A percentile compares a stretch with the other conserved stretches of the same genome.
Conservation (phyloP, 2,797 vertebrate genomes). For the Carapus acus region DNA sequence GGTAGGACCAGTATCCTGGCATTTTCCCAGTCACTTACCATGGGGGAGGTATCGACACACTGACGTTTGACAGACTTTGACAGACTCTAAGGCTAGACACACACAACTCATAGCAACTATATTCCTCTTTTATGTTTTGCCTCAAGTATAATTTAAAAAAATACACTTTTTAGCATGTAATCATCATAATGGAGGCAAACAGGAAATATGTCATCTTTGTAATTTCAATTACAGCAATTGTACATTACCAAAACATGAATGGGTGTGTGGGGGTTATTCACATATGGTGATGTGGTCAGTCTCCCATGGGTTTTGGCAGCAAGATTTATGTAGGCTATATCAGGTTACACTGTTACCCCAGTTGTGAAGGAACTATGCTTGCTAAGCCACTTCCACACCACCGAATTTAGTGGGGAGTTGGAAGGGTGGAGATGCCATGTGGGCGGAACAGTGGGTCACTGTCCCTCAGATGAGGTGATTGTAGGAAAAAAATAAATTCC, state of each 20-base stretch:
- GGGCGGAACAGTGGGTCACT: slow-evolving; percentile 16
- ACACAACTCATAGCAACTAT: too few relatives aligned
- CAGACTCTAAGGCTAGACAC: too few relatives aligned
- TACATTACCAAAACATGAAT: not conserved
- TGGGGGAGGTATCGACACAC: too few relatives aligned
- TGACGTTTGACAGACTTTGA: too few relatives aligned
- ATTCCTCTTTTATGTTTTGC: too few relatives aligned
- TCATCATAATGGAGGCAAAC: too few relatives aligned
- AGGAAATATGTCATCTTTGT: too few relatives aligned
- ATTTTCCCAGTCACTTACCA: too few relatives aligned
- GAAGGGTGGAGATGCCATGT: slow-evolving; percentile 16
- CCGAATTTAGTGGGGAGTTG: slow-evolving; percentile 41
- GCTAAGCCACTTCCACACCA: slow-evolving; percentile 42
- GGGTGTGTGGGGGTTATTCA: slow-evolving; percentile 1
- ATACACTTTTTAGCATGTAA: too few relatives aligned
- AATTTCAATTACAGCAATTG: too few relatives aligned
- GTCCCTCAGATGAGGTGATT: slow-evolving; percentile 14
- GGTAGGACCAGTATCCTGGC: too few relatives aligned
- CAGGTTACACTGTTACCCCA: slow-evolving; percentile 35
- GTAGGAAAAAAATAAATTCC: slow-evolving; percentile 18
- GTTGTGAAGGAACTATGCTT: slow-evolving; percentile 40
- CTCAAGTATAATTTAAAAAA: too few relatives aligned
- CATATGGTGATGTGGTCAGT: slow-evolving; percentile 2
- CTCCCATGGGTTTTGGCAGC: slow-evolving; percentile 10
- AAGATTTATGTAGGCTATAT: slow-evolving; percentile 31